phyloP scores from a whole-genome alignment of 2,113 vertebrate genomes.

The Dicaeum eximium region DNA sequence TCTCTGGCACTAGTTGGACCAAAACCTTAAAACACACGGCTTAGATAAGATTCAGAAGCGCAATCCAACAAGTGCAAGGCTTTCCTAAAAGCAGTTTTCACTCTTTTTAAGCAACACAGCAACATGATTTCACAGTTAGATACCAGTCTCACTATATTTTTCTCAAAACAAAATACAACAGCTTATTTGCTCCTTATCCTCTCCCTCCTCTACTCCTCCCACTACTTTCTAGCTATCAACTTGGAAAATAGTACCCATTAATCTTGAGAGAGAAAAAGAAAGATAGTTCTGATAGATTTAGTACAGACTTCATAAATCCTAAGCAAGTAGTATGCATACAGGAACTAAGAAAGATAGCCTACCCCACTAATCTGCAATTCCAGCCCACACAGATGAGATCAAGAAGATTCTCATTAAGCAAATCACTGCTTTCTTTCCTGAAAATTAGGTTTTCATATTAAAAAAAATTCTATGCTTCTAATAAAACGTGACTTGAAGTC shows the following conservation, averaged over 20 bases:
- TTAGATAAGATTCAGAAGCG: neutral
- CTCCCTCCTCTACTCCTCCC: neutral
- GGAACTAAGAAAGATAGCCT: constrained; percentile 63
- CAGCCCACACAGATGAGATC: constrained; percentile 61
- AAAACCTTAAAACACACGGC: neutral
- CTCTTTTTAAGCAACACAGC: neutral
- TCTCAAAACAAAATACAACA: constrained; percentile 26
- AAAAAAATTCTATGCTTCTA: constrained; percentile 44
- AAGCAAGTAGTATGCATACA: neutral
- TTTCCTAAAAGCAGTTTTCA: constrained; percentile 9
- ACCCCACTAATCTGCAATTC: constrained; percentile 71
- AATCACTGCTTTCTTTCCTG: constrained; percentile 70
- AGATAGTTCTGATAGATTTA: constrained; percentile 52
- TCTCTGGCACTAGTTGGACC: neutral
- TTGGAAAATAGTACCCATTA: constrained; percentile 51
- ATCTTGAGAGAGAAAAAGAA: constrained; percentile 25
- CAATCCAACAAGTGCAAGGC: neutral
- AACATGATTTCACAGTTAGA: constrained; percentile 15
- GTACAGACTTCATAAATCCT: constrained; percentile 62
- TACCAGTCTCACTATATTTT: neutral
- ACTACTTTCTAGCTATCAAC: constrained; percentile 53
- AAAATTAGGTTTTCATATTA: constrained; percentile 72
- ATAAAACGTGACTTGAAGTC: constrained; percentile 51
- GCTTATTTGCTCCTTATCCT: constrained; percentile 42
- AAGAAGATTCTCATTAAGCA: constrained; percentile 82